Evolutionary conservation across 2,888 invertebrate species (phyloP), one percentile per base, ranked within the genome.

Genomic region (Tuta absoluta): DNA sequence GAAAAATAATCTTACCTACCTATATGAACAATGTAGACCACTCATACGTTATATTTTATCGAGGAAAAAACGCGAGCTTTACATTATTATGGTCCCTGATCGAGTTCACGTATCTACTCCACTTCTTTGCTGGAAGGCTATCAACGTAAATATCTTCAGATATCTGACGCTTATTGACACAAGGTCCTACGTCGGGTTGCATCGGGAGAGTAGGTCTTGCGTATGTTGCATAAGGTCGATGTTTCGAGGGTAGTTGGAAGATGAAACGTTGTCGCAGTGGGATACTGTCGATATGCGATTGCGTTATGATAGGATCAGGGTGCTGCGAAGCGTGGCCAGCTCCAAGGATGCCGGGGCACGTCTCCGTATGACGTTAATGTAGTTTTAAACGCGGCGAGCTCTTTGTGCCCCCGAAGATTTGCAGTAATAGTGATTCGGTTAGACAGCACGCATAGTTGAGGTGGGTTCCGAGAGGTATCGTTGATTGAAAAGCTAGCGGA

Each of bases 221-320:
- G 41, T 12, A 49, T 38, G 5, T n/a, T 37, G 11, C 7, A 60
- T 81, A 87, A 74, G 77, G 85, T 81, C 77, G 70, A 74, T 53
- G 74, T 67, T 81, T 58, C 65, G 24, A 17, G 48, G 37, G 45
- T 45, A 14, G 5, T 51, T 24, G 49, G 45, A n/a, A 65, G 64
- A 53, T 79, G 68, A 75, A 71, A 85, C 85, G 64, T 67, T 86
- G 73, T 84, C 78, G 68, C 51, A 73, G 67, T 78, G 72, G 59
- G 63, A 51, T 65, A 67, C 67, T 68, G 71, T 71, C 78, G 82
- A 84, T 85, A 88, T 89, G 85, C 86, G 84, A 91, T 89, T 89
- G 87, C 89, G 87, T 88, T 91, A 89, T 91, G 91, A 91, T 91
- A 87, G 91, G 91, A 91, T 91, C 89, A 84, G 91, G 80, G 83